Evolutionary conservation across 2,113 vertebrate genomes (phyloP).

Genomic region (Butorides virescens): DNA sequence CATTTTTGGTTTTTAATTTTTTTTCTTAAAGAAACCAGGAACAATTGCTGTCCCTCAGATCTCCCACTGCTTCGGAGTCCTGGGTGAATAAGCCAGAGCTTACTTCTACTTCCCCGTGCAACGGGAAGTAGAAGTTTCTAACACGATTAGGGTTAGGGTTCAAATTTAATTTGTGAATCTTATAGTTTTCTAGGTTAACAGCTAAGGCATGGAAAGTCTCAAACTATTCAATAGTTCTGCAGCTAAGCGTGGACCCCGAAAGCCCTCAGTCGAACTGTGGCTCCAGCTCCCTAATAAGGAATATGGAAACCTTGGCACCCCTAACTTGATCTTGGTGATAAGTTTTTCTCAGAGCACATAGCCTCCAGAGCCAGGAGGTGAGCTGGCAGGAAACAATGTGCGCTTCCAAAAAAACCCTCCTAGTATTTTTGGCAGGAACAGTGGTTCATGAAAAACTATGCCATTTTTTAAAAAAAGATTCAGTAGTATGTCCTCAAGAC

Average conservation of each 20-base stretch:
- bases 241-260: not conserved
- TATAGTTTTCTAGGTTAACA: not conserved
- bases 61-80: not conserved
- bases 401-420: not conserved
- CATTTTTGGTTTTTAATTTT: accelerated
- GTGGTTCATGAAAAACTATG: not conserved
- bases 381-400: not conserved
- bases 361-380: not conserved
- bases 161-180: not conserved
- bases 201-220: not conserved
- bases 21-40: not conserved
- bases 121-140: not conserved
- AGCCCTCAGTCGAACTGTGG: not conserved
- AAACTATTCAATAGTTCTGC: not conserved
- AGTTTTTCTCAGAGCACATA: not conserved
- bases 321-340: not conserved
- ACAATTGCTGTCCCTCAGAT: not conserved
- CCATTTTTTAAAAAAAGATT: not conserved
- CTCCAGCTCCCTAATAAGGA: not conserved
- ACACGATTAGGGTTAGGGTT: not conserved
- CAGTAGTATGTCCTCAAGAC: not conserved
- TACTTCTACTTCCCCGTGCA: not conserved
- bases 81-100: not conserved
- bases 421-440: not conserved
- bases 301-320: not conserved